Base-by-base conservation (phyloP, 2,113 vertebrate species). In the Bostrychus sinensis region DNA sequence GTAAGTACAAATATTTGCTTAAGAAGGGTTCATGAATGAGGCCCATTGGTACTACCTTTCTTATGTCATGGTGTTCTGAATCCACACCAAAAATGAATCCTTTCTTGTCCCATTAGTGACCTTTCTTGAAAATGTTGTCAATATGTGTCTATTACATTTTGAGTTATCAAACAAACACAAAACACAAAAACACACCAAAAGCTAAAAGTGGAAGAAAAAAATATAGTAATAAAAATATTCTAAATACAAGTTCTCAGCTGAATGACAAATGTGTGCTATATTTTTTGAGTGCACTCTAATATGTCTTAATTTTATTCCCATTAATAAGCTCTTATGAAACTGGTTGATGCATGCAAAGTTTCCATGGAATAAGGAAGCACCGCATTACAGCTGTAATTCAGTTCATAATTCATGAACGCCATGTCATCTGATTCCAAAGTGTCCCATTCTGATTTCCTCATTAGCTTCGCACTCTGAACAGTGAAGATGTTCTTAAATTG, bases 321-420 rank as follows among this genome's bases (percentile, higher is more conserved):
- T 17, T 22, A 12, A 45, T 25, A 23, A 25, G 20, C 14, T 51
- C 14, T 6, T 16, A 16, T 51, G 48, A n/a, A 51, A 30, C 16
- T 30, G 25, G 48, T 16, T 13, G 20, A 23, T 13, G 19, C 19
- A 19, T 13, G 3, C 7, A 45, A 3, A 7, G 48, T 51, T 25
- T 51, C 48, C 13, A 16, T 26, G 48, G 23, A 28, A 25, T 51
- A 51, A 28, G 10, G 48, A 51, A 51, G 48, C 48, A 30, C 16
- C n/a, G 26, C 25, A 51, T 28, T 51, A 25, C 48, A 51, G 28
- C 25, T 16, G 25, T 30, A 25, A 26, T 51, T 51, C 16, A 28
- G 25, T 30, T 28, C 48, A 51, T 51, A 51, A 51, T 51, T 51
- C 16, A 51, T 51, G 48, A 51, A 51, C 25, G n/a, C 26, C 5